Evolutionary conservation across 2,888 invertebrate genomes (phyloP), one percentile per base, ranked within the genome.

Genomic region (Stenchaetothrips biformis): DNA sequence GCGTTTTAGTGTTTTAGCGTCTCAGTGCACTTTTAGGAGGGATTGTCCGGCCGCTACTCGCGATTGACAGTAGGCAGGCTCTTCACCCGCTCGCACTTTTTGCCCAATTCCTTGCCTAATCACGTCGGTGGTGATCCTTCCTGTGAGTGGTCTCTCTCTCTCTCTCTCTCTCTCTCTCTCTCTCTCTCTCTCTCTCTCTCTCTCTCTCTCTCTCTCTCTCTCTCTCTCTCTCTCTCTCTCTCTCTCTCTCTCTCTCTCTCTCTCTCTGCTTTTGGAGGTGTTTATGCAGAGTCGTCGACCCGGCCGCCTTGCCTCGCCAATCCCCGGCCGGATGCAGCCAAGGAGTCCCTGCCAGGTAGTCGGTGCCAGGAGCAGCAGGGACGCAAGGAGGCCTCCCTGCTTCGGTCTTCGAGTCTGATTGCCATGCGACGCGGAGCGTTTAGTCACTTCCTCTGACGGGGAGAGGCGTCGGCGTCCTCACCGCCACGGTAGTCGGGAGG

Each of bases 401-500:
- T 53, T 53, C 53, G 6, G 16, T 74, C 67, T 9, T 21, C 67
- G 21, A 9, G 11, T 25, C 67, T 74, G 67, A 74, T 74, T 74
- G 67, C 67, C 67, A 74, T 74, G 25, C 67, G 67, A 74, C 67
- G 21, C 67, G 59, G 59, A 59, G 59, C 59, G 67, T 74, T 74
- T 74, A 74, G 67, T 74, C 67, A 74, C 67, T 74, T 74, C 67
- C 67, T 21, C 9, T 37, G 37, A 37, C 37, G 37, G 37, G 37
- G 37, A n/a, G n/a, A n/a, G n/a, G n/a, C n/a, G n/a, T n/a, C n/a
- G n/a, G n/a, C n/a, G n/a, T n/a, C n/a, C n/a, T n/a, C n/a, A n/a
- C n/a, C n/a, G n/a, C n/a, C n/a, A n/a, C n/a, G n/a, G n/a, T n/a
- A n/a, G n/a, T n/a, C n/a, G n/a, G n/a, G n/a, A n/a, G n/a, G n/a